phyloP scores from a whole-genome alignment of 2,888 invertebrate species.

The Fragum fragum region DNA sequence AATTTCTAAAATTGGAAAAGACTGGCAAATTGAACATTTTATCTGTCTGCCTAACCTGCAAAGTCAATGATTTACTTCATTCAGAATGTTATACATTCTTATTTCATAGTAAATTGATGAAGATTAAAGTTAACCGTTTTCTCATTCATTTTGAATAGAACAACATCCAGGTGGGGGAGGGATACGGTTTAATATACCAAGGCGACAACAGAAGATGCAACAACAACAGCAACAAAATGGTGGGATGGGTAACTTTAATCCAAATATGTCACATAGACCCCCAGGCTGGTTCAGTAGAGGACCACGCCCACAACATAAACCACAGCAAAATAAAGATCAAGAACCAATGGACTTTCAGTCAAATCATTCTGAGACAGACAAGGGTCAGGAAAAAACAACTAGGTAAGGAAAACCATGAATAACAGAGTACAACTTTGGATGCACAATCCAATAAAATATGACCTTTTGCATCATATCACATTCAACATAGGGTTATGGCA shows the following conservation, averaged over 20 bases:
- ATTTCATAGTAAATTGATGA: too few relatives aligned
- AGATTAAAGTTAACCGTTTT: too few relatives aligned
- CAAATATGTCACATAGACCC: conserved; percentile 17
- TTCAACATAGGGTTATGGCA: too few relatives aligned
- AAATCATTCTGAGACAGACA: background rate
- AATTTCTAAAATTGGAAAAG: too few relatives aligned
- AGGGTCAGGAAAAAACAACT: background rate
- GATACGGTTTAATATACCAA: conserved; percentile 85
- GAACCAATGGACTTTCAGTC: conserved; percentile 14
- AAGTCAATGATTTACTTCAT: too few relatives aligned
- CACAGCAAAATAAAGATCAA: background rate
- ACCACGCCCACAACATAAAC: conserved; percentile 30
- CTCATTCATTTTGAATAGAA: conserved; percentile 66
- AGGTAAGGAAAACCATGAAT: too few relatives aligned
- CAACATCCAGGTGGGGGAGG: conserved; percentile 82
- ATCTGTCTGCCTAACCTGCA: too few relatives aligned
- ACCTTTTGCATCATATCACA: too few relatives aligned
- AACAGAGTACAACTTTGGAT: too few relatives aligned
- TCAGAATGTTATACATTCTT: too few relatives aligned
- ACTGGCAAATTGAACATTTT: too few relatives aligned
- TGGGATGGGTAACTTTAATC: conserved; percentile 36
- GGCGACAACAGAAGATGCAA: conserved; percentile 78
- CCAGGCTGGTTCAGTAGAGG: conserved; percentile 24
- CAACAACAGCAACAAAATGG: conserved; percentile 23
- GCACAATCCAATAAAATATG: too few relatives aligned